These are phyloP conservation scores for Hoplostethus mediterraneus DNA, from an alignment of 2,797 vertebrate genomes.

Conservation along the genomic window DNA sequence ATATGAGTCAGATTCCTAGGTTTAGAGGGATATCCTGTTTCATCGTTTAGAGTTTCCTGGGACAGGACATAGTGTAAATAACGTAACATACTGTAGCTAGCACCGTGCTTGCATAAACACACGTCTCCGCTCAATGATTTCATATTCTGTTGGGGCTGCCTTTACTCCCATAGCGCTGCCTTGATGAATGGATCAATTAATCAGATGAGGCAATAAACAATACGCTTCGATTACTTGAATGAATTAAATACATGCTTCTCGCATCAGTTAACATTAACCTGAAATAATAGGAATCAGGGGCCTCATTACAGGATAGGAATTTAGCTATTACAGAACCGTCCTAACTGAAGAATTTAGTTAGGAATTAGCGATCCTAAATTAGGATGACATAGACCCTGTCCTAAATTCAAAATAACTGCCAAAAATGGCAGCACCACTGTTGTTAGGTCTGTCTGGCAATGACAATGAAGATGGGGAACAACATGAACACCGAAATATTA, in stretches of 20 bases:
- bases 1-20: background rate
- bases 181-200: background rate
- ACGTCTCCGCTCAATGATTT: background rate
- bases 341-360: too few species aligned
- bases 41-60: background rate
- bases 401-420: too few species aligned
- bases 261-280: background rate
- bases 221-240: background rate
- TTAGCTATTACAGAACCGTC: too few species aligned
- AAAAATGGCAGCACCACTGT: too few species aligned
- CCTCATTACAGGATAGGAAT: too few species aligned
- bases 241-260: background rate
- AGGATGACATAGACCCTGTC: too few species aligned
- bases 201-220: background rate
- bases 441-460: too few species aligned
- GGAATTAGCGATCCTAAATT: too few species aligned
- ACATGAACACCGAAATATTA: too few species aligned
- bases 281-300: background rate
- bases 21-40: background rate
- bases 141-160: background rate
- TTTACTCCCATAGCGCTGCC: background rate
- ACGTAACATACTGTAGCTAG: background rate
- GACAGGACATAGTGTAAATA: slow-evolving; percentile 1
- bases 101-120: background rate
- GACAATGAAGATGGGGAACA: too few species aligned